Base-by-base conservation (phyloP, 2,113 vertebrate genomes). In the Helogale parvula region DNA sequence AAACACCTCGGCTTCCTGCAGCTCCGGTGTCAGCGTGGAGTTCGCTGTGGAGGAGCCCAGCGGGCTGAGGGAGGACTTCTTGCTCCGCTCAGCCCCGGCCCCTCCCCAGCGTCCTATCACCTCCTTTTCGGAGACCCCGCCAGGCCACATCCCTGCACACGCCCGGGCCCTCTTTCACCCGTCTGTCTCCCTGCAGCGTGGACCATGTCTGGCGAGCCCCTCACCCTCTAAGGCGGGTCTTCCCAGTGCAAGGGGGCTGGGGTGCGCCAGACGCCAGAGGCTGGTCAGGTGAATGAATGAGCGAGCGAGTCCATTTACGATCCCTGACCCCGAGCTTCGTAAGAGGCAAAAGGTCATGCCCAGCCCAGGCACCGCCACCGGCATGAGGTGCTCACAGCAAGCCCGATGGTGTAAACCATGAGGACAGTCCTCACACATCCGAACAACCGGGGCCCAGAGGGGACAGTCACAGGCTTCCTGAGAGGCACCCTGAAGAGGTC, bases 1-100 rank as follows among this genome's bases (percentile, higher is more conserved):
- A 13, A 97, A 97, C 50, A 98, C 97, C 80, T 97, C 79, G 0
- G 96, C 83, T 50, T 97, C 97, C 74, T 52, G 91, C 57, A 98
- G 93, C 68, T 94, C 82, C 25, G 94, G 2, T 12, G 41, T 86
- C 89, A 96, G 83, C 0, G 74, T 87, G n/a, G 92, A 45, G 50
- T 96, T 90, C 35, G 16, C 96, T 97, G 63, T 38, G 57, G 87
- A 87, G 47, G 29, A 74, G 76, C 35, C 90, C 54, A 25, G 65
- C 0, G 1, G 29, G 33, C 35, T 92, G 29, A 92, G 69, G 27
- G 68, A 19, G 17, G 10, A 83, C 7, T 25, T 60, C 38, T 27
- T 13, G 6, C 3, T 23, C 31, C 11, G 27, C 50, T 23, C 54
- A 76, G 35, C 47, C 50, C 52, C 10, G 52, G 31, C 33, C 52